These are phyloP conservation scores for Felis chaus DNA, from an alignment of 2,113 vertebrate genomes.

Conservation along the genomic window DNA sequence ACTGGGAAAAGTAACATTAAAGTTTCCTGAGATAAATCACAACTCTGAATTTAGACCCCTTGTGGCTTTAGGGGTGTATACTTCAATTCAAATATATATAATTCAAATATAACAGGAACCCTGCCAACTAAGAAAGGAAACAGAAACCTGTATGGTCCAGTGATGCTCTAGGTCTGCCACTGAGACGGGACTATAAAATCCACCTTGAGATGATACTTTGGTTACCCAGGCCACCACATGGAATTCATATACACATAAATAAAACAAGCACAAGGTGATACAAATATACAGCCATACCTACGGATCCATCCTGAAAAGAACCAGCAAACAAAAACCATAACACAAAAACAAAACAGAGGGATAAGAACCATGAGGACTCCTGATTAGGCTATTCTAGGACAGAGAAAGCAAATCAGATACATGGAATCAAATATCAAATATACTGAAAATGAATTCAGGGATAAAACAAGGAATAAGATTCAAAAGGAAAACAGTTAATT, in stretches of 20 bases:
- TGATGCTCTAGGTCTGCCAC: background rate
- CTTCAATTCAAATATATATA: background rate
- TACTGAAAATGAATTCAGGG: background rate
- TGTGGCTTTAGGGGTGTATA: background rate
- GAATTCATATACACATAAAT: background rate
- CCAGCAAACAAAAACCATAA: background rate
- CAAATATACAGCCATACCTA: background rate
- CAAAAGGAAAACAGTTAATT: background rate
- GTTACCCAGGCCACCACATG: background rate
- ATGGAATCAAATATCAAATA: background rate
- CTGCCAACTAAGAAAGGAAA: background rate
- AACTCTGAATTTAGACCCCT: background rate
- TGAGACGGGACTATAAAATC: background rate
- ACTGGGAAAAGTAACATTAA: background rate
- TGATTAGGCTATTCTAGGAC: background rate
- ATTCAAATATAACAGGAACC: background rate
- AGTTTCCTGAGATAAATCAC: background rate
- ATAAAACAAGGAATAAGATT: background rate
- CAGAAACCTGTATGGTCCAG: background rate
- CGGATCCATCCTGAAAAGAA: background rate
- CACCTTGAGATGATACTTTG: background rate
- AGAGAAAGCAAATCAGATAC: background rate
- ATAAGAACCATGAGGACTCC: background rate
- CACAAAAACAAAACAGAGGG: background rate
- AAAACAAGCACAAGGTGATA: background rate